These are phyloP conservation scores for Numenius phaeopus DNA, from an alignment of 2,797 vertebrate genomes.

Conservation along the genomic window DNA sequence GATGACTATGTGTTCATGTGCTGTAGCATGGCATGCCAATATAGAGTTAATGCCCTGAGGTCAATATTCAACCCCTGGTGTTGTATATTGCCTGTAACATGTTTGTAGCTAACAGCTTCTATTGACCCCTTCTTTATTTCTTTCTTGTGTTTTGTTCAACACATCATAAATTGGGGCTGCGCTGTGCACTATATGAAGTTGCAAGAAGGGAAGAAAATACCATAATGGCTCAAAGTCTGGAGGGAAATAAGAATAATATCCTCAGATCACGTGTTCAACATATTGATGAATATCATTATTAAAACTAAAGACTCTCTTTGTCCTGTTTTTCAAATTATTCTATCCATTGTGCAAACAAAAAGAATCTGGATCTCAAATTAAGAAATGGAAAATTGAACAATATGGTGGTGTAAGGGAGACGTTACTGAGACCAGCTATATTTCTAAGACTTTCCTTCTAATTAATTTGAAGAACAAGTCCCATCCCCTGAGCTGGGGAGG, in stretches of 20 bases:
- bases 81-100: constrained; percentile 79
- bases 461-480: background rate
- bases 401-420: background rate
- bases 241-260: constrained; percentile 37
- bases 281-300: background rate
- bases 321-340: background rate
- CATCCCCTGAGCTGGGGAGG: background rate
- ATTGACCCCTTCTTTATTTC: constrained; percentile 61
- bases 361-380: background rate
- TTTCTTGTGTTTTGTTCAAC: constrained; percentile 55
- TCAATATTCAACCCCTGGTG: constrained; percentile 77
- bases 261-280: background rate
- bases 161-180: constrained; percentile 33
- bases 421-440: background rate
- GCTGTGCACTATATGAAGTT: background rate
- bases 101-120: constrained; percentile 71
- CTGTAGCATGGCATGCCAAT: constrained; percentile 84
- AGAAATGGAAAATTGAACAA: background rate
- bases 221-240: constrained; percentile 76
- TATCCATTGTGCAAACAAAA: background rate
- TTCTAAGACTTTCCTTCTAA: background rate
- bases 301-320: background rate
- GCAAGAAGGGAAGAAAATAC: constrained; percentile 22
- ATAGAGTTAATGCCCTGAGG: constrained; percentile 71
- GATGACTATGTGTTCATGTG: constrained; percentile 82